Base-by-base conservation (phyloP, 2,888 invertebrate species). In the Caenorhabditis wallacei region DNA sequence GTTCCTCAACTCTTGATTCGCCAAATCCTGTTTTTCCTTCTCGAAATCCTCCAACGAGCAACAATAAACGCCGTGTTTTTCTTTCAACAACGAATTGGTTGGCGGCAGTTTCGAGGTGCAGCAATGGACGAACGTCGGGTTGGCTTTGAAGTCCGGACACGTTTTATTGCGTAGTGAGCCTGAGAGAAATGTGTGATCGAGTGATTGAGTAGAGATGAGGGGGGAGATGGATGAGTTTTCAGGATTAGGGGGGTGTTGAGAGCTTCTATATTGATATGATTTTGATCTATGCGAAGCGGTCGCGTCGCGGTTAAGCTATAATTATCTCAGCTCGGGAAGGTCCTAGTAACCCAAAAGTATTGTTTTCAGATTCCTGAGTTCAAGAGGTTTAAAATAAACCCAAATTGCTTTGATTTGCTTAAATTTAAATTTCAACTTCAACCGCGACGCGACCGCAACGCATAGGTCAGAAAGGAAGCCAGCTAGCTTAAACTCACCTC, bases 91-190 rank as follows among this genome's bases (percentile, higher is more conserved):
- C 0, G 74, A 35, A 61, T 80, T 85, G 46, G 84, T 82, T 16
- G 82, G 79, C 35, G 85, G 87, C 26, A 87, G 66, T 68, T 87
- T 87, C 5, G 87, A 87, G 18, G 80, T 70, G 48, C 87, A 87
- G 51, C 87, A 87, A 43, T 79, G 78, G 3, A 72, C 59, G 48
- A 72, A 80, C n/a, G 76, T 71, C 35, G 85, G 84, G 63, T 82
- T 71, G 3, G 85, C 84, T 71, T 87, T 87, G 84, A 87, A 87
- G 57, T 82, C 87, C 11, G 87, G 87, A 70, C 87, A 87, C 48
- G 87, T 85, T 48, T 84, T 83, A 61, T 86, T 86, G 37, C 84
- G 81, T 1, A 70, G 54, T 1, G 57, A 40, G 13, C 79, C 82
- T 80, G 66, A 18, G 30, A 56, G 18, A 46, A n/a, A n/a, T n/a